Evolutionary conservation across 2,888 invertebrate genomes (phyloP), one percentile per base, ranked within the genome.

Genomic region (Ochropleura leucogaster): DNA sequence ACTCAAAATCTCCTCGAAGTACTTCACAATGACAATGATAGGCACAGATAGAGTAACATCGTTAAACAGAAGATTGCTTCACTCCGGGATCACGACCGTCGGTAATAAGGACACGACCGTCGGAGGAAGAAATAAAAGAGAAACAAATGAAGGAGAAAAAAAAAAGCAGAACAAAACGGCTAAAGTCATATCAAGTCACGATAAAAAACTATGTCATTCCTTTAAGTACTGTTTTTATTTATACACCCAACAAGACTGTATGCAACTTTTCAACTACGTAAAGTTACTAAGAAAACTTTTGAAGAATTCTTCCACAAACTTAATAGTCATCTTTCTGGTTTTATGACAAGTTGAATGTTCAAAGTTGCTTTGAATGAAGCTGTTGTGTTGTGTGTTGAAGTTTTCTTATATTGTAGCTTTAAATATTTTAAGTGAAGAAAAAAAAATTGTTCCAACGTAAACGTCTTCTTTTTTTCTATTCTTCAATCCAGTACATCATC

Each of bases 321-420:
- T 69, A 66, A 76, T 53, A 81, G 82, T 77, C 75, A 84, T 86
- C 63, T 80, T 72, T 86, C 77, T 75, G 75, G 73, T 64, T 78
- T 82, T 76, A 80, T 81, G 82, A 79, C 75, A 86, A 81, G 74
- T 77, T 86, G 74, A 81, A 87, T 77, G 69, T 68, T 75, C 30
- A 73, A 84, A 85, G 80, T 82, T 84, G 62, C 59, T 75, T 68
- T 57, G 60, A 74, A 78, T 65, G 53, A 14, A 68, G n/a, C 66
- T 68, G 62, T 68, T 79, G 67, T 73, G 57, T 53, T 51, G 57
- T 71, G 65, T 63, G 59, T 65, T 68, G 18, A 71, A 68, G 47
- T 64, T 71, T 72, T 60, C 57, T 76, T 74, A n/a, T 20, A 46
- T 55, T 44, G 10, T 16, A 44, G n/a, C 4, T 66, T 65, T 40